Conservation (phyloP, 64 coral and sea anemone species). For the Catalaphyllia jardinei region DNA sequence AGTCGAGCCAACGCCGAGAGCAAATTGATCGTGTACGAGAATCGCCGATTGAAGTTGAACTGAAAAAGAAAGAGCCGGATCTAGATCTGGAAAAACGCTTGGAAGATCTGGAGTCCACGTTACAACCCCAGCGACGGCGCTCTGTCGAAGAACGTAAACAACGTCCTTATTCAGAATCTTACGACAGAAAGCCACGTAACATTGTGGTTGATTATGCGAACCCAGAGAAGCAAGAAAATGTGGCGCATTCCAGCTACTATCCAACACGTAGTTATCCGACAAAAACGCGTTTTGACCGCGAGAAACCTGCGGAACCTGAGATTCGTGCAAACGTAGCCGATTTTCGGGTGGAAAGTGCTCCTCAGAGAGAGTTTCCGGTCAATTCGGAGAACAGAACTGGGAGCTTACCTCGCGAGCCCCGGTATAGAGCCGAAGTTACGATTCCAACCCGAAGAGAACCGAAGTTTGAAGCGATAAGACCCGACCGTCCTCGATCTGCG, state of each 20-base stretch:
- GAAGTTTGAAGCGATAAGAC: slow-evolving; percentile 29
- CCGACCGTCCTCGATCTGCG: slow-evolving; percentile 64
- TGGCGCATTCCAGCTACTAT: slow-evolving; percentile 70
- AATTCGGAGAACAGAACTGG: slow-evolving; percentile 28
- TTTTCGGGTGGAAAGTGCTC: slow-evolving; percentile 59
- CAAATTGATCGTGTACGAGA: slow-evolving; percentile 53
- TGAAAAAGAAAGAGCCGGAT: slow-evolving; percentile 44
- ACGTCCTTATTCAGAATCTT: slow-evolving; percentile 51
- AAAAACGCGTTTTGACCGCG: background rate
- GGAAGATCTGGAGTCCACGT: slow-evolving; percentile 46
- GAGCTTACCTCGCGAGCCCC: slow-evolving; percentile 30
- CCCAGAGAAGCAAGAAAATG: slow-evolving; percentile 38
- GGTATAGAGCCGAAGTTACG: slow-evolving; percentile 74
- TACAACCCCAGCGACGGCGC: slow-evolving; percentile 42
- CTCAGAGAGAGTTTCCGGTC: slow-evolving; percentile 36
- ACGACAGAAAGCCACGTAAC: slow-evolving; percentile 71
- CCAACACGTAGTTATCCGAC: slow-evolving; percentile 55
- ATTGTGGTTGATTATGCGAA: slow-evolving; percentile 73
- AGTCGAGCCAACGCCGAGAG: slow-evolving; percentile 58
- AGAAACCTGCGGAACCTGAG: slow-evolving; percentile 47
- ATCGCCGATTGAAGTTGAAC: slow-evolving; percentile 49
- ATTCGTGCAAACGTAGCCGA: slow-evolving; percentile 52
- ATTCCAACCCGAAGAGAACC: slow-evolving; percentile 60
- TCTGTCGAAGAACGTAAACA: slow-evolving; percentile 46
- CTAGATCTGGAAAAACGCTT: slow-evolving; percentile 68